These are phyloP conservation scores for Prionace glauca DNA, from an alignment of 2,797 vertebrate species.

Conservation along the genomic window DNA sequence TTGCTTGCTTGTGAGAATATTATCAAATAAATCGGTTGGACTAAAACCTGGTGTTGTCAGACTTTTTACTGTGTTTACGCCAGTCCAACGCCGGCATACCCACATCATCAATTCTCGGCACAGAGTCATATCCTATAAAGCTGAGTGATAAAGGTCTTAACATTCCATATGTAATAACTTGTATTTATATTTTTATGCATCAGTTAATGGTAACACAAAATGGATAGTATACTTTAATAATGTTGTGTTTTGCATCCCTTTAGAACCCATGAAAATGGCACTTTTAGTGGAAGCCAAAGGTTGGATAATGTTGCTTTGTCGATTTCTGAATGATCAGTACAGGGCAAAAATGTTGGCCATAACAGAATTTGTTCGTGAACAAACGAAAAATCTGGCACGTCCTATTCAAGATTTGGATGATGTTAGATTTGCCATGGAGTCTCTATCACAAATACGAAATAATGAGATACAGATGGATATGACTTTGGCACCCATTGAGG, in stretches of 20 bases:
- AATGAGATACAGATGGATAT: slow-evolving; percentile 65
- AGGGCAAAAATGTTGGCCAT: slow-evolving; percentile 65
- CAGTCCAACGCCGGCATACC: no score
- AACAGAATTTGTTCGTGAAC: slow-evolving; percentile 52
- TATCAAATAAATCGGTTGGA: no score
- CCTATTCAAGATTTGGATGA: slow-evolving; percentile 68
- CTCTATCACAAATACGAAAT: slow-evolving; percentile 59
- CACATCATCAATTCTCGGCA: no score
- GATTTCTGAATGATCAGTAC: slow-evolving; percentile 65
- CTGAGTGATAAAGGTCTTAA: no score
- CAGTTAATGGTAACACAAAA: no score
- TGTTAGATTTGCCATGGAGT: slow-evolving; percentile 63
- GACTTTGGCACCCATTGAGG: slow-evolving; percentile 67
- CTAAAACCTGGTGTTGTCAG: no score
- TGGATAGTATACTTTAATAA: not conserved
- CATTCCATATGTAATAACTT: no score
- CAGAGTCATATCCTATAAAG: no score
- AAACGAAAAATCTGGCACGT: slow-evolving; percentile 58
- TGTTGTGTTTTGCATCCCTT: not conserved
- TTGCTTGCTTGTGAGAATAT: no score
- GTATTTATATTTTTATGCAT: no score
- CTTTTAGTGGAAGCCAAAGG: slow-evolving; percentile 62
- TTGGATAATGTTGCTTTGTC: slow-evolving; percentile 69
- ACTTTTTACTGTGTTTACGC: no score
- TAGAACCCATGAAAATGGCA: slow-evolving; percentile 56